A percentile compares a stretch with the other conserved stretches of the same genome.
These are phyloP conservation scores for Silvanus unidentatus DNA, from an alignment of 2,888 invertebrate genomes.

Conservation along the genomic window DNA sequence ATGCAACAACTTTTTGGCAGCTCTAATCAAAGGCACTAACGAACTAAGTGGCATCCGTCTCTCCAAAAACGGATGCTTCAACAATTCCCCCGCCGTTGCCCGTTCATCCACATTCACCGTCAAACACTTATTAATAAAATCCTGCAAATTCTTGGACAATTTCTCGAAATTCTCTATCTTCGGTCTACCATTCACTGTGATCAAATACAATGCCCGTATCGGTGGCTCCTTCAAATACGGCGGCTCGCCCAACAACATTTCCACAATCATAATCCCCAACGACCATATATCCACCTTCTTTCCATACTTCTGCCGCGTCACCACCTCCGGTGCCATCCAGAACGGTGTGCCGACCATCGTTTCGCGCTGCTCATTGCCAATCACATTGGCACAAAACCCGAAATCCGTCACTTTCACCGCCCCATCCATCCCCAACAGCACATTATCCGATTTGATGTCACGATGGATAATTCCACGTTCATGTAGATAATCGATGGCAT, in stretches of 20 bases:
- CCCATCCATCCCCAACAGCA: constrained; percentile 88
- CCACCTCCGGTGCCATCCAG: constrained; percentile 97
- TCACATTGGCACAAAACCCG: constrained; percentile 96
- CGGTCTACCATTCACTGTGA: constrained; percentile 92
- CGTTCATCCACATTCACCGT: constrained; percentile 76
- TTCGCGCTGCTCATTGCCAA: constrained; percentile 89
- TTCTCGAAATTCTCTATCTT: constrained; percentile 78
- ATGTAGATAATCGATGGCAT: constrained; percentile 86
- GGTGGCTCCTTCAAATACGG: constrained; percentile 96
- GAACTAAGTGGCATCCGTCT: constrained; percentile 76
- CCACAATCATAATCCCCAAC: constrained; percentile 96
- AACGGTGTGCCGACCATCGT: constrained; percentile 98
- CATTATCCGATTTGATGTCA: constrained; percentile 97
- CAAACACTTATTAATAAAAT: constrained; percentile 83
- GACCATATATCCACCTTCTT: constrained; percentile 87
- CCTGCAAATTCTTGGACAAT: constrained; percentile 69
- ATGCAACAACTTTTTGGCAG: constrained; percentile 79
- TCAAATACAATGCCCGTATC: constrained; percentile 84
- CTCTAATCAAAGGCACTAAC: constrained; percentile 82
- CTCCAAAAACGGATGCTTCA: constrained; percentile 73
- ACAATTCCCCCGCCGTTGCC: constrained; percentile 69
- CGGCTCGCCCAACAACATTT: constrained; percentile 95
- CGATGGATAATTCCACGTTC: constrained; percentile 86
- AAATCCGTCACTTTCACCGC: constrained; percentile 92
- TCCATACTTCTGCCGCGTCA: constrained; percentile 87